These are phyloP conservation scores for Hephaestus fuliginosus DNA, from an alignment of 2,797 vertebrate species.

Conservation along the genomic window DNA sequence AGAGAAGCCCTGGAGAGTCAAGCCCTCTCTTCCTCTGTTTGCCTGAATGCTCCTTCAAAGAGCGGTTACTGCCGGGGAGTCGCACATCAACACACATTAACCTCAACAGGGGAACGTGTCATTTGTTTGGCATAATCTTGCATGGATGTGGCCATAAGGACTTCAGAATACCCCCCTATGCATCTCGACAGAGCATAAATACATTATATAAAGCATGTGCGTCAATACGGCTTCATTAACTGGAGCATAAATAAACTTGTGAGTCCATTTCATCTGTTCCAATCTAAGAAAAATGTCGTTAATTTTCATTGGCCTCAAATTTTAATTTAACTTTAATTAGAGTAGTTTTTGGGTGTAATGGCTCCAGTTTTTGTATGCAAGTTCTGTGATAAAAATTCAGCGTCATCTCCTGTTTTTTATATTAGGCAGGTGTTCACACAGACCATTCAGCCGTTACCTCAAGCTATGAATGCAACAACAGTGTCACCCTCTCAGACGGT, in stretches of 20 bases:
- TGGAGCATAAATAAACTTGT: not conserved
- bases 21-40: slow-evolving; percentile 64
- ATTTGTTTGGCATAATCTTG: slow-evolving; percentile 46
- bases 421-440: slow-evolving; percentile 10
- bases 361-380: not conserved
- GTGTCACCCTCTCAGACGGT: slow-evolving; percentile 34
- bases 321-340: slow-evolving; percentile 13
- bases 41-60: slow-evolving; percentile 77
- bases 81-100: slow-evolving; percentile 64
- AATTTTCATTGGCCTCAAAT: not conserved
- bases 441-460: slow-evolving; percentile 14
- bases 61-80: slow-evolving; percentile 49
- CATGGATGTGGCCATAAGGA: slow-evolving; percentile 30
- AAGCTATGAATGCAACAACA: slow-evolving; percentile 40
- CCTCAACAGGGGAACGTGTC: slow-evolving; percentile 55
- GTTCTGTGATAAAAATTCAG: slow-evolving; percentile 23
- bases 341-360: not conserved
- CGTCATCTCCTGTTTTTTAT: slow-evolving; percentile 5
- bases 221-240: not conserved
- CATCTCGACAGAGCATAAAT: slow-evolving; percentile 13
- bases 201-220: no score
- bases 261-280: not conserved
- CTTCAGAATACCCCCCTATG: slow-evolving; percentile 19
- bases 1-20: slow-evolving; percentile 64
- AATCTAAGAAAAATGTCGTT: not conserved